Base-by-base conservation (phyloP, 2,888 invertebrate genomes). In the Eupithecia centaureata region DNA sequence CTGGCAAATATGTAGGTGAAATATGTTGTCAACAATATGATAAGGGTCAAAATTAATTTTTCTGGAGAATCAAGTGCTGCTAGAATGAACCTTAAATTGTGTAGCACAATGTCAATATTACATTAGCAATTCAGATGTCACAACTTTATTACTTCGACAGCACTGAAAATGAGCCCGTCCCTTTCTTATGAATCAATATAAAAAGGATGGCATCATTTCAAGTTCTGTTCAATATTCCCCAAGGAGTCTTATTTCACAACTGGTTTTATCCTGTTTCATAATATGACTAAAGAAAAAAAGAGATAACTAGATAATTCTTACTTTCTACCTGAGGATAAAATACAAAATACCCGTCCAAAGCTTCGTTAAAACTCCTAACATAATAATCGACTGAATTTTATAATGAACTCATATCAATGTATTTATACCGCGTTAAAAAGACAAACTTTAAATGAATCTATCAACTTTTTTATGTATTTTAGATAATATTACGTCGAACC, bases 401-500 rank as follows among this genome's bases (percentile, higher is more conserved):
- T 85, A 86, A 78, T 82, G 71, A 82, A 86, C 80, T 85, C 87
- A 88, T 88, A 89, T 88, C 88, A 88, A 75, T 69, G 67, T 73
- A 71, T 56, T 64, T 65, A 65, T 27, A 65, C 76, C 65, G 77
- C 76, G 77, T 62, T 77, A 74, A 78, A n/a, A 80, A 79, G 73
- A 80, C 73, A 78, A 33, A 70, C 28, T 84, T 84, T 83, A 79
- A 82, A 86, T 82, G 81, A 84, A 82, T 85, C 78, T 82, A 84
- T 85, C 83, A 77, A 82, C 67, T 78, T 78, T 81, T 82, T 78
- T 82, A 77, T 12, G 28, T 64, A 72, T 70, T 47, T 18, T 47
- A 38, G n/a, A n/a, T n/a, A n/a, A n/a, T 68, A 28, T 51, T 57
- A 71, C 77, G 77, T 80, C 73, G 81, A 79, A 86, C 81, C 83